Evolutionary conservation across 2,888 invertebrate genomes (phyloP), one percentile per base, ranked within the genome.

Genomic region (Rotaria sp.): DNA sequence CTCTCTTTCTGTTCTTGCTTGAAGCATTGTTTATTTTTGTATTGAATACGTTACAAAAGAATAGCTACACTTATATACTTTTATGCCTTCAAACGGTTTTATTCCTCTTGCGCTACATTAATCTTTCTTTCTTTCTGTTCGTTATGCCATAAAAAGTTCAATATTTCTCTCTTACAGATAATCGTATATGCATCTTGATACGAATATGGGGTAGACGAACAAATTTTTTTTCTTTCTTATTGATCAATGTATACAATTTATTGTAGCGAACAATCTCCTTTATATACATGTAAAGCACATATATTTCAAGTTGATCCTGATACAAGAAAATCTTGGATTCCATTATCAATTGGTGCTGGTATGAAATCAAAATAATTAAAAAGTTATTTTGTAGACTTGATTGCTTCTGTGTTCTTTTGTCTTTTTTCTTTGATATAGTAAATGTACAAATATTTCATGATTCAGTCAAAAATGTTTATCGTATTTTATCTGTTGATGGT

Each of bases 281-380:
- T 97, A 92, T 97, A 96, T 93, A 95, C 96, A 91, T 96, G 96
- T 93, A 96, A 96, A 92, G 97, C 97, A 89, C 97, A 98, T 93
- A 97, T 98, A 90, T 98, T 97, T 93, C 97, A 97, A 93, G 97
- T 98, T 93, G 97, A 98, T 92, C 97, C 97, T 87, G 96, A 96
- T 93, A 97, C 97, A 86, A 97, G 97, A 92, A 93, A 96, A 90
- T 96, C 96, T 89, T 98, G 97, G 98, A 95, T 97, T 92, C 96
- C 97, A 85, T 75, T 86, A 84, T 80, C 80, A 15, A 41, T 18
- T 26, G 94, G 95, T 87, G 96, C 80, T 24, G 80, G 80, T 80
- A 80, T 18, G 30, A 30, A 35, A 4, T 18, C 15, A 2, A 67
- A 30, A 2, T 21, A 21, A 26, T 26, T 59, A 4, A 15, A 59